Evolutionary conservation across 1,140 invertebrate species (phyloP), one percentile per base, ranked within the genome.

Genomic region (Laodelphax striatellus): DNA sequence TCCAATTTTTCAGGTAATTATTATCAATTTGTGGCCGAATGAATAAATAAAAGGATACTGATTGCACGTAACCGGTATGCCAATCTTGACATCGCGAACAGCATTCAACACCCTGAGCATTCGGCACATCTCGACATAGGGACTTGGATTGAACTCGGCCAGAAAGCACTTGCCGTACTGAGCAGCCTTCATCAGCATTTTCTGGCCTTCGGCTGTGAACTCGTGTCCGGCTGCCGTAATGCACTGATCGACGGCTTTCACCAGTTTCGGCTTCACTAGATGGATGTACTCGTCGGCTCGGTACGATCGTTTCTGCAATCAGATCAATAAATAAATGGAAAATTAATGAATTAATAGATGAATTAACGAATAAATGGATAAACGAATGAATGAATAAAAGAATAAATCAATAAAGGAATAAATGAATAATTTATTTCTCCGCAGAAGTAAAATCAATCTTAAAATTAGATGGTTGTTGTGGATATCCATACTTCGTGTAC

Each of bases 161-260:
- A 93, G 79, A 70, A 97, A 97, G 63, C 90, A 87, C 77, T 97
- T 97, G 3, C 95, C 95, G 77, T 95, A 97, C 67, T 94, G 87
- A 0, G 94, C 93, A 38, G 94, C 86, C 81, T 87, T 80, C 52
- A 97, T 84, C 1, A 98, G 75, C 75, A 88, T 84, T 73, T 95
- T 97, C 74, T 97, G 94, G 34, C 86, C 87, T 52, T 84, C 80
- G 1, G 88, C 77, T 69, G 90, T 82, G 75, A 92, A 94, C 73
- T 97, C 92, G 72, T 90, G 87, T 16, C 91, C 87, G 1, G 94
- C 92, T 1, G 93, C 92, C 68, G 92, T 83, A 38, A 97, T 88
- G 72, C 95, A 98, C 69, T 95, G 86, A 55, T 82, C 80, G 0
- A 97, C 90, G 11, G 94, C 93, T 43, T 75, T 70, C 22, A 84